These are phyloP conservation scores for Sylvia borin DNA, from an alignment of 2,797 vertebrate genomes.

Conservation along the genomic window DNA sequence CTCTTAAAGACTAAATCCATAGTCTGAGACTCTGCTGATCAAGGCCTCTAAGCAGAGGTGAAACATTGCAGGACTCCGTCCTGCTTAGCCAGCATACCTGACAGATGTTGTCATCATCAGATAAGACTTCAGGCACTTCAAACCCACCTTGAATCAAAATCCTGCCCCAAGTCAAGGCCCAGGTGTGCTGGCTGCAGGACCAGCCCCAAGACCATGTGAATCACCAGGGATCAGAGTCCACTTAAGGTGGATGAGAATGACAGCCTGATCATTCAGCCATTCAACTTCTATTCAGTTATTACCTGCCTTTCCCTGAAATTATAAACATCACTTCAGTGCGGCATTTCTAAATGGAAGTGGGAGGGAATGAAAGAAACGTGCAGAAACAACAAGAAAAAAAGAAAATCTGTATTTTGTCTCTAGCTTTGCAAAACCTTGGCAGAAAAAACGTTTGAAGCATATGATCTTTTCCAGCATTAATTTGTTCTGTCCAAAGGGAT, in stretches of 20 bases:
- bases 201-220: neutral
- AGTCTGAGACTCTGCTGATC: neutral
- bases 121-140: neutral
- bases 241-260: neutral
- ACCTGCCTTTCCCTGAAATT: neutral
- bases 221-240: neutral
- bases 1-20: neutral
- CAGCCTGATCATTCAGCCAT: neutral
- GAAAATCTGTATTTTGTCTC: neutral
- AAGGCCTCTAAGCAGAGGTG: neutral
- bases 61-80: neutral
- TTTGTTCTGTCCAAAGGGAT: neutral
- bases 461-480: neutral
- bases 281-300: neutral
- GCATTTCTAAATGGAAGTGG: neutral
- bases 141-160: neutral
- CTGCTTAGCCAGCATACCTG: neutral
- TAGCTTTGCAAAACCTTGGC: neutral
- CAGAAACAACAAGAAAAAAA: neutral
- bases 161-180: neutral
- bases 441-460: neutral
- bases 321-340: neutral
- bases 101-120: neutral
- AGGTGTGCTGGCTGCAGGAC: neutral
- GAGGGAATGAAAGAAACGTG: neutral